phyloP scores from a whole-genome alignment of 2,888 invertebrate genomes.

The Clistopyga incitator region DNA sequence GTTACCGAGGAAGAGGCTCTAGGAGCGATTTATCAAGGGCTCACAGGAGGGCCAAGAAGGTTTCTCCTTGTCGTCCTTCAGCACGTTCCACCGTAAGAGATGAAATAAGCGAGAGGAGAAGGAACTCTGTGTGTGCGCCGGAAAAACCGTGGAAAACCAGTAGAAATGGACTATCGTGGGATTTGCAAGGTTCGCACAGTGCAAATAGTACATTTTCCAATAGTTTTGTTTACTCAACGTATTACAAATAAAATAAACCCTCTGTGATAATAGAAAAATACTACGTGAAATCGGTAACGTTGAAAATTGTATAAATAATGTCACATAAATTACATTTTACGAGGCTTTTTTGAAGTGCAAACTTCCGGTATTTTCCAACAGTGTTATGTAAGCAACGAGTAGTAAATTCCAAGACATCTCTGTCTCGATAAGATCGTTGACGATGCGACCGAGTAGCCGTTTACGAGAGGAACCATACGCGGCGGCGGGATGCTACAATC shows the following conservation, averaged over 20 bases:
- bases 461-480: conserved; percentile 60
- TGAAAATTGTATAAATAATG: neutral
- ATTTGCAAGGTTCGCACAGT: conserved; percentile 53
- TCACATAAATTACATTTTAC: no score
- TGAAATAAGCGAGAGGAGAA: conserved; percentile 6
- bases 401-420: conserved; percentile 53
- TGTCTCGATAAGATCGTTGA: conserved; percentile 57
- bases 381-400: neutral
- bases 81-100: conserved; percentile 32
- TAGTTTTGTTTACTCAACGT: conserved; percentile 8
- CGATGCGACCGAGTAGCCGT: conserved; percentile 52
- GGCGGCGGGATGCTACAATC: conserved; percentile 22
- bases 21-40: conserved; percentile 68
- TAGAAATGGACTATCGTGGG: conserved; percentile 32
- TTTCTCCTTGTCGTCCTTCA: conserved; percentile 43
- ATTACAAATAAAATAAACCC: neutral
- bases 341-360: no score
- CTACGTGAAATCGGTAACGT: neutral
- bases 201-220: conserved; percentile 47
- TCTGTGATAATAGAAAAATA: neutral
- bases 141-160: conserved; percentile 34
- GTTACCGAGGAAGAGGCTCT: conserved; percentile 56
- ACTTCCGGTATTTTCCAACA: no score
- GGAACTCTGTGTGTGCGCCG: conserved; percentile 34
- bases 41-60: conserved; percentile 59